Evolutionary conservation across 1,140 invertebrate genomes (phyloP), one percentile per base, ranked within the genome.

Genomic region (Daktulosphaira vitifoliae): DNA sequence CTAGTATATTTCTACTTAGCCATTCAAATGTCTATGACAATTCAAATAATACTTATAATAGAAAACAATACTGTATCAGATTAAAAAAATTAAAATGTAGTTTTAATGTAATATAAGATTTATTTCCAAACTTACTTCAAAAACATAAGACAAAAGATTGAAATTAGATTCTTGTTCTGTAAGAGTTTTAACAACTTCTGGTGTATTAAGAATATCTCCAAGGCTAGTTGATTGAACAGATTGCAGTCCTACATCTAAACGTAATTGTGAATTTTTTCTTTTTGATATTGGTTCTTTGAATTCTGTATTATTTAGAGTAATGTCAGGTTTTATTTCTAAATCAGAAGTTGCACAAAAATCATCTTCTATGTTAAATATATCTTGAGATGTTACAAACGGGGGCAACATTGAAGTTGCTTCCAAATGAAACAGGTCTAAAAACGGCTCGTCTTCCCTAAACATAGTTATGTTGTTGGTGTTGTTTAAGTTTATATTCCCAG

Each of bases 121-220:
- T 42, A 6, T 0, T 2, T n/a, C n/a, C 7, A 22, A 29, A 66
- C 66, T 51, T 29, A 66, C 67, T 29, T 68, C 67, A 44, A 68
- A 68, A 38, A 68, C 67, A 64, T 66, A 68, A 42, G 67, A 44
- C 23, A 68, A 51, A 42, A 68, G 49, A 64, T 68, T 59, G 51
- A 68, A 68, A 51, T 62, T 29, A 23, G 67, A 68, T 59, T 68
- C 51, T 68, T 68, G 38, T 54, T 65, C 26, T 11, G 50, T 37
- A 44, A 52, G 8, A 9, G 67, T 48, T 54, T 51, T 37, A 33
- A 46, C 62, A 68, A 62, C 64, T 46, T 68, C 67, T 25, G 67
- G 67, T 16, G 67, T 68, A 29, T 62, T 51, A 16, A 52, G 13
- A 15, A 46, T 22, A 7, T 62, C 56, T 46, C 25, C 25, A 48